phyloP scores from a whole-genome alignment of 2,797 vertebrate species.

The Gallinago solitaria region DNA sequence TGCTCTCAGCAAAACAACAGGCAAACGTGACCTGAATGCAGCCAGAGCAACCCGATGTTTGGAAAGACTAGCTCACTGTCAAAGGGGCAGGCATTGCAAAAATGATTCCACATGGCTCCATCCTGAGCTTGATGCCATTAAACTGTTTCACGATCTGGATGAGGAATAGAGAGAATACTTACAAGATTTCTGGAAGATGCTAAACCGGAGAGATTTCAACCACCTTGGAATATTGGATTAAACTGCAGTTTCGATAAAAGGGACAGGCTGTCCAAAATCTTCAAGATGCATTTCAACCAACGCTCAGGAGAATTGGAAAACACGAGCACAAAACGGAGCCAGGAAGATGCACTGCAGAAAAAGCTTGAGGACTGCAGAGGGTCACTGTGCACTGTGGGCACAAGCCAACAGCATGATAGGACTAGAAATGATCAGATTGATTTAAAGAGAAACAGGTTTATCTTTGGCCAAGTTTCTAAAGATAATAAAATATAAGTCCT shows the following conservation, averaged over 20 bases:
- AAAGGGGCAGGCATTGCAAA: not conserved
- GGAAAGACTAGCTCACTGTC: not conserved
- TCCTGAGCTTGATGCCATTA: not conserved
- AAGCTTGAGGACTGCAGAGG: not conserved
- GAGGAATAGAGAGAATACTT: constrained; percentile 5
- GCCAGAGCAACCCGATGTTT: not conserved
- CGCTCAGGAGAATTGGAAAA: not conserved
- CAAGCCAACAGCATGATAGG: not conserved
- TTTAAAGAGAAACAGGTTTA: not conserved
- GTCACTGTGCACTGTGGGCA: not conserved
- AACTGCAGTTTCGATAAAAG: constrained; percentile 11
- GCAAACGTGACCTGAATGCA: not conserved
- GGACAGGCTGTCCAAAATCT: constrained; percentile 15
- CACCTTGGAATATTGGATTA: constrained; percentile 1
- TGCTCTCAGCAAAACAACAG: not conserved
- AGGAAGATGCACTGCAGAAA: not conserved
- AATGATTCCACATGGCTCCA: not conserved
- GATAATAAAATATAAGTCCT: not conserved
- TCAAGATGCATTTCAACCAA: not conserved
- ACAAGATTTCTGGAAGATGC: constrained; percentile 10
- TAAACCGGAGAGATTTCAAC: constrained; percentile 29
- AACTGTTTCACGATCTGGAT: constrained; percentile 16
- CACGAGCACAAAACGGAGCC: not conserved
- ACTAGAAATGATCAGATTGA: not conserved
- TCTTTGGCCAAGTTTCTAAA: not conserved